Conservation (phyloP, 2,113 vertebrate genomes). For the Pampusana beccarii region DNA sequence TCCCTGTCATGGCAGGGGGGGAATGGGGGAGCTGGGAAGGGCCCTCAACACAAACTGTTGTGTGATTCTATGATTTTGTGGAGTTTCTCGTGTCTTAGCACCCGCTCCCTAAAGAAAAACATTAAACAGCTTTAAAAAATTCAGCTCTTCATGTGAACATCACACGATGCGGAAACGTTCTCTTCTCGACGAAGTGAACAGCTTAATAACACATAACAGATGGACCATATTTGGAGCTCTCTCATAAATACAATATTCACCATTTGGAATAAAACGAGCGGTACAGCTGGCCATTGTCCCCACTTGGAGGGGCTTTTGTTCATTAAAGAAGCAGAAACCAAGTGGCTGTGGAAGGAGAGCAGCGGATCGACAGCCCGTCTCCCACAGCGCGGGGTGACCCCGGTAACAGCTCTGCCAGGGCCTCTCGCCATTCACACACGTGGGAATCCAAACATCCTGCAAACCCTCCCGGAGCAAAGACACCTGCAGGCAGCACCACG, state of each 20-base stretch:
- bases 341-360: not conserved
- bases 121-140: not conserved
- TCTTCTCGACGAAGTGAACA: constrained; percentile 54
- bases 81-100: not conserved
- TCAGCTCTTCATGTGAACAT: not conserved
- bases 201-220: constrained; percentile 25
- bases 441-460: not conserved
- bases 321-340: not conserved
- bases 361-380: not conserved
- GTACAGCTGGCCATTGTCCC: constrained; percentile 34
- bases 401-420: accelerated
- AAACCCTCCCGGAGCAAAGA: not conserved
- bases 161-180: not conserved
- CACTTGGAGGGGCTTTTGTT: not conserved
- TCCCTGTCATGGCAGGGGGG: too few relatives aligned
- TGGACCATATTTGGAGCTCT: not conserved
- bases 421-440: accelerated
- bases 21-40: too few relatives aligned
- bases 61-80: accelerated
- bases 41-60: too few relatives aligned
- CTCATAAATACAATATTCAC: not conserved
- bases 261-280: not conserved
- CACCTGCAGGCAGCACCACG: not conserved
- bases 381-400: accelerated
- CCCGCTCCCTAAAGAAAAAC: not conserved